Conservation (phyloP, 2,888 invertebrate species). For the Lasioglossum leucozonium region DNA sequence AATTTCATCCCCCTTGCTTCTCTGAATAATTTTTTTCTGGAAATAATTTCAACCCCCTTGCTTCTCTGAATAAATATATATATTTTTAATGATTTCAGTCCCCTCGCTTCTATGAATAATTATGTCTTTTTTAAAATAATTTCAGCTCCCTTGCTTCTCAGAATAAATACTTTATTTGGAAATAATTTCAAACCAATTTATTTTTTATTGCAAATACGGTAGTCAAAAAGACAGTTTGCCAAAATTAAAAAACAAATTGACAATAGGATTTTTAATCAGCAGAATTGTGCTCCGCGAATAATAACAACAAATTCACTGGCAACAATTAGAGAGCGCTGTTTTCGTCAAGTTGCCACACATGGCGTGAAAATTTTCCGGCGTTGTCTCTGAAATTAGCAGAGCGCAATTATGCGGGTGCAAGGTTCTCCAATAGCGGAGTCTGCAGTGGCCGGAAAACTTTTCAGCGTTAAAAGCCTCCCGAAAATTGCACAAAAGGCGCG, state of each 20-base stretch:
- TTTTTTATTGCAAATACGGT: too few species aligned
- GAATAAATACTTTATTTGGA: too few species aligned
- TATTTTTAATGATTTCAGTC: too few species aligned
- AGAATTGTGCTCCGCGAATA: not conserved
- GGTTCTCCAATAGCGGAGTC: not conserved
- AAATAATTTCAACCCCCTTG: too few species aligned
- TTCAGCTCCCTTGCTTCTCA: too few species aligned
- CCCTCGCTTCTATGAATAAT: too few species aligned
- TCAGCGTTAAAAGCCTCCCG: constrained; percentile 10
- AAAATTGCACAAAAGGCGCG: not conserved
- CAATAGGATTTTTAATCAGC: not conserved
- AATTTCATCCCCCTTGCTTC: too few species aligned
- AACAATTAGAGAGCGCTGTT: not conserved
- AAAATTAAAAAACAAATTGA: not conserved
- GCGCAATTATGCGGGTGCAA: constrained; percentile 3
- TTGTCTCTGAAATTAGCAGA: not conserved
- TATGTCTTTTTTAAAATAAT: too few species aligned
- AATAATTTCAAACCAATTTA: too few species aligned
- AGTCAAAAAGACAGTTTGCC: too few species aligned
- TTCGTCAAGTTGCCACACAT: not conserved
- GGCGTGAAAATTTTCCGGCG: not conserved
- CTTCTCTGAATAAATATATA: too few species aligned
- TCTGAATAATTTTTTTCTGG: too few species aligned
- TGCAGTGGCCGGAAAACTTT: not conserved
- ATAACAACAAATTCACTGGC: not conserved